Evolutionary conservation across 1,140 invertebrate genomes (phyloP).

Genomic region (Subanguina moxae): DNA sequence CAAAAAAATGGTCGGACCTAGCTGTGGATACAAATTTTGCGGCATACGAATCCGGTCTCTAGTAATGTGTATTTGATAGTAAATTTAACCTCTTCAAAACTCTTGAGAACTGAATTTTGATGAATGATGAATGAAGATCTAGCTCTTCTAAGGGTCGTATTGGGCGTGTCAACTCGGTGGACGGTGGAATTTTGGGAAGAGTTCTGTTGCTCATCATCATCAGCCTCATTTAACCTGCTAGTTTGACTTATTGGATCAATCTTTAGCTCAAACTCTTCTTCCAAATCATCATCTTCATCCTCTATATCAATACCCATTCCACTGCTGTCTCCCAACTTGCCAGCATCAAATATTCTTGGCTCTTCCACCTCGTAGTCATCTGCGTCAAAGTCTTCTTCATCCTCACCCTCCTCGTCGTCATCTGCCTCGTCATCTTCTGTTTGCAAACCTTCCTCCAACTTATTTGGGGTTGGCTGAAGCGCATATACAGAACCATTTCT

Average conservation of each 20-base stretch:
- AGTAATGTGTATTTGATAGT: no score
- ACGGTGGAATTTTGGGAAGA: not conserved
- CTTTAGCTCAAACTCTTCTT: not conserved
- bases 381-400: constrained; percentile 15
- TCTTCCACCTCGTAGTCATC: constrained; percentile 6
- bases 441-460: constrained; percentile 1
- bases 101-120: constrained; percentile 4
- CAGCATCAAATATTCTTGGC: not conserved
- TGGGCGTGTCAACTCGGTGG: not conserved
- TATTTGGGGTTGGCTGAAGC: constrained; percentile 5
- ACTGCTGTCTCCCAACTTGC: not conserved
- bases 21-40: no score
- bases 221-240: not conserved
- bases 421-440: constrained; percentile 15
- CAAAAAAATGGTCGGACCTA: no score
- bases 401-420: constrained; percentile 8
- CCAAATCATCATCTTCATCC: not conserved
- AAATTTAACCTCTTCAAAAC: constrained; percentile 2
- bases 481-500: not conserved
- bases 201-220: not conserved
- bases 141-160: not conserved
- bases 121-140: not conserved
- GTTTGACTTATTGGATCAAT: not conserved
- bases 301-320: not conserved
- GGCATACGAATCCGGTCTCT: no score